A percentile compares a stretch with the other conserved stretches of the same genome.
phyloP scores from a whole-genome alignment of 2,113 vertebrate species.

The Capreolus pygargus region DNA sequence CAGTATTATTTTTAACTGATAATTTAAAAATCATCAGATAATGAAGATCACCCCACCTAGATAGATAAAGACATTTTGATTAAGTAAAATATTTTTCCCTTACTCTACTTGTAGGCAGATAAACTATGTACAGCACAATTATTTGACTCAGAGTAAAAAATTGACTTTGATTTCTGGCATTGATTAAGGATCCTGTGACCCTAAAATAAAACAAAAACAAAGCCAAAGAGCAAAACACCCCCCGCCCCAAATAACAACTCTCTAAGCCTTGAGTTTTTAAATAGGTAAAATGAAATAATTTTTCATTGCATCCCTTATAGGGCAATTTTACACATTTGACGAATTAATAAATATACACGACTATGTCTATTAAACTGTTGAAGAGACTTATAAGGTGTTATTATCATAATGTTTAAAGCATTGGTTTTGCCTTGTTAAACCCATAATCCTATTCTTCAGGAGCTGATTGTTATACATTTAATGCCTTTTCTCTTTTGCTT shows the following conservation, averaged over 20 bases:
- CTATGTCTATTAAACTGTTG: not conserved
- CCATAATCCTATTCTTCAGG: not conserved
- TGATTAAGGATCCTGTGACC: slow-evolving; percentile 1
- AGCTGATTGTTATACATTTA: not conserved
- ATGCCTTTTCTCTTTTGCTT: not conserved
- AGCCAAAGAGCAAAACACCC: not conserved
- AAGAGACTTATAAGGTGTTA: not conserved
- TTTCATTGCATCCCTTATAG: not conserved
- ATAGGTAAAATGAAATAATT: slow-evolving; percentile 25
- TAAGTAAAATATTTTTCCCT: not conserved
- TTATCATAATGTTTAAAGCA: not conserved
- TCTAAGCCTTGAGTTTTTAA: not conserved
- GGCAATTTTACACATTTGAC: not conserved
- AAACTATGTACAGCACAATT: not conserved
- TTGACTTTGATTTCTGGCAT: not conserved
- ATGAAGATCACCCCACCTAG: not conserved
- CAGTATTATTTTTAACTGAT: not conserved
- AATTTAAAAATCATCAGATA: not conserved
- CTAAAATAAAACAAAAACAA: not conserved
- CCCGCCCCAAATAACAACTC: not conserved
- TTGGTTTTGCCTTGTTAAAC: not conserved
- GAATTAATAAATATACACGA: not conserved
- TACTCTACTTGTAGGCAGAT: not conserved
- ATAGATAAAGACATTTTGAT: not conserved
- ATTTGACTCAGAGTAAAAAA: not conserved